A percentile compares a stretch with the other conserved stretches of the same genome.
phyloP scores from a whole-genome alignment of 2,888 invertebrate genomes.

The Liopterus haemorrhoidalis region DNA sequence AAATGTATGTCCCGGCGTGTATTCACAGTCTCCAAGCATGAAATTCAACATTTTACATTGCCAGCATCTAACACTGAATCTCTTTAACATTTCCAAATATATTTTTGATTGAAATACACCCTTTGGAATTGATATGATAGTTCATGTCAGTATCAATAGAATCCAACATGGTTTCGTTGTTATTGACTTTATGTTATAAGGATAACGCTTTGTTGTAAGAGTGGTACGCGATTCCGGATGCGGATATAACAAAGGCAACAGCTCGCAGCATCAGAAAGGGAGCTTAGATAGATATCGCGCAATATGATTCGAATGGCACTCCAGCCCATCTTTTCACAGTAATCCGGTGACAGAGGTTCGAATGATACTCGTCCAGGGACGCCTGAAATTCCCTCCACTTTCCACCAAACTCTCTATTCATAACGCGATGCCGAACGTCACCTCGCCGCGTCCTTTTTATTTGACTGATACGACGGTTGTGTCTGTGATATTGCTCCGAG shows the following conservation, averaged over 20 bases:
- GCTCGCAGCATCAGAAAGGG: conserved; percentile 40
- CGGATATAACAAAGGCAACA: conserved; percentile 40
- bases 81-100: conserved; percentile 39
- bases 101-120: conserved; percentile 43
- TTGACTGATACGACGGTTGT: no score
- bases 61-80: conserved; percentile 37
- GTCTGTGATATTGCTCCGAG: no score
- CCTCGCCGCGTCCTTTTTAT: no score
- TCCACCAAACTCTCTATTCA: conserved; percentile 37
- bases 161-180: conserved; percentile 23
- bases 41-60: conserved; percentile 40
- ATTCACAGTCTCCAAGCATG: conserved; percentile 28
- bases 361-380: conserved; percentile 40
- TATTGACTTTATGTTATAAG: conserved; percentile 6
- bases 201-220: conserved; percentile 25
- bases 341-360: conserved; percentile 41
- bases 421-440: conserved; percentile 33
- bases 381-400: conserved; percentile 15
- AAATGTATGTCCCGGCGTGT: conserved; percentile 16
- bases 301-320: conserved; percentile 43
- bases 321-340: conserved; percentile 38
- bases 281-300: conserved; percentile 43
- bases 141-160: conserved; percentile 19
- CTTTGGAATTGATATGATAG: conserved; percentile 39
- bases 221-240: conserved; percentile 33